Conservation (phyloP, 2,797 vertebrate genomes). For the Mus spretus region DNA sequence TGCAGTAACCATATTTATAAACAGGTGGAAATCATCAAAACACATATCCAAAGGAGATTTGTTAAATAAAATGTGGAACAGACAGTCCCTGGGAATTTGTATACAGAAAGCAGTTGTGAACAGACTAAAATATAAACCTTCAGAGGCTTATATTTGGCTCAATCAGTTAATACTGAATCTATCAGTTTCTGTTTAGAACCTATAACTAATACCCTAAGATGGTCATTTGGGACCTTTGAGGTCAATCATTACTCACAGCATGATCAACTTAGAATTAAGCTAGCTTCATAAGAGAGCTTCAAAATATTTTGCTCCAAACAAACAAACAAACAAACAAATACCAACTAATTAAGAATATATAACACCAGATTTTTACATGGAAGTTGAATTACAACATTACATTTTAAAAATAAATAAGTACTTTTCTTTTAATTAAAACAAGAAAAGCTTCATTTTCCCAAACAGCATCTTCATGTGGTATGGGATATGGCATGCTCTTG, state of each 20-base stretch:
- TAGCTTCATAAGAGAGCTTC: background rate
- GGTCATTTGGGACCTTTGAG: background rate
- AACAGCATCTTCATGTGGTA: background rate
- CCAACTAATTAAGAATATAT: background rate
- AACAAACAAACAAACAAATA: no score
- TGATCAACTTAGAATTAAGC: background rate
- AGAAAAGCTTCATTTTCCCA: background rate
- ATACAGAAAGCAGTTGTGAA: background rate
- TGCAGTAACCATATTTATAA: background rate
- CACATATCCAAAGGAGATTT: background rate
- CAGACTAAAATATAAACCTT: background rate
- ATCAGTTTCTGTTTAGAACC: background rate
- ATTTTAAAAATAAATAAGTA: background rate
- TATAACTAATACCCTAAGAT: background rate
- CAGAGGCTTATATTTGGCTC: background rate
- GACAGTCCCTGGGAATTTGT: background rate
- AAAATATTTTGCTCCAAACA: background rate
- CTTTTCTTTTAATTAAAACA: slow-evolving; percentile 39
- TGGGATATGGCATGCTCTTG: slow-evolving; percentile 35
- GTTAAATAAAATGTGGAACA: background rate
- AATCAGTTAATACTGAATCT: background rate
- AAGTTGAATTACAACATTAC: background rate
- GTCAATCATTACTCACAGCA: background rate
- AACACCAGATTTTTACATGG: background rate
- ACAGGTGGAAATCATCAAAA: background rate